Conservation (phyloP, 92 coral and sea anemone genomes). For the Heteractis magnifica region DNA sequence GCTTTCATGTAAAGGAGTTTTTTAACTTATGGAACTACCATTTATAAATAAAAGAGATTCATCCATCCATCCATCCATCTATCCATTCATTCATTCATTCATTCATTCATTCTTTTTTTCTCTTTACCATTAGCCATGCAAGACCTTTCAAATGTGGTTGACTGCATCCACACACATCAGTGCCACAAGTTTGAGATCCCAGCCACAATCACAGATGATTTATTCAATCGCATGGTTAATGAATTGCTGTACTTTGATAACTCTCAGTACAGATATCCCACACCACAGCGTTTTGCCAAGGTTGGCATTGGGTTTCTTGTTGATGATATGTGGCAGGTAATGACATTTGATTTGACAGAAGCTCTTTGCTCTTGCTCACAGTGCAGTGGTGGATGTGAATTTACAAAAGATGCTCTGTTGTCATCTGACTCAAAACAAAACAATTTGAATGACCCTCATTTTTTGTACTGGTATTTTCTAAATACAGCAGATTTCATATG, state of each 20-base stretch:
- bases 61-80: no score
- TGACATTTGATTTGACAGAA: no score
- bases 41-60: no score
- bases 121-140: slow-evolving; percentile 43
- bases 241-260: slow-evolving; percentile 62
- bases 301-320: slow-evolving; percentile 96
- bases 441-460: no score
- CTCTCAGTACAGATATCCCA: slow-evolving; percentile 64
- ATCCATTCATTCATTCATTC: not conserved
- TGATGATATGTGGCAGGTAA: slow-evolving; percentile 85
- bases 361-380: no score
- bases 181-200: slow-evolving; percentile 80
- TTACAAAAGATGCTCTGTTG: no score
- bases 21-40: not conserved
- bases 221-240: slow-evolving; percentile 55
- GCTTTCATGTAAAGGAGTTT: no score
- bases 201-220: slow-evolving; percentile 54
- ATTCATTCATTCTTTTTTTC: not conserved
- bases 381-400: no score
- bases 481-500: no score
- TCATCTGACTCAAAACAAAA: no score
- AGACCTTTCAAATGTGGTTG: slow-evolving; percentile 52
- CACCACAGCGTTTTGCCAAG: slow-evolving; percentile 44
- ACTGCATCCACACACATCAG: slow-evolving; percentile 76
- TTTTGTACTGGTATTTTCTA: no score